Evolutionary conservation across 1,140 invertebrate species (phyloP).

Genomic region (Battus philenor): DNA sequence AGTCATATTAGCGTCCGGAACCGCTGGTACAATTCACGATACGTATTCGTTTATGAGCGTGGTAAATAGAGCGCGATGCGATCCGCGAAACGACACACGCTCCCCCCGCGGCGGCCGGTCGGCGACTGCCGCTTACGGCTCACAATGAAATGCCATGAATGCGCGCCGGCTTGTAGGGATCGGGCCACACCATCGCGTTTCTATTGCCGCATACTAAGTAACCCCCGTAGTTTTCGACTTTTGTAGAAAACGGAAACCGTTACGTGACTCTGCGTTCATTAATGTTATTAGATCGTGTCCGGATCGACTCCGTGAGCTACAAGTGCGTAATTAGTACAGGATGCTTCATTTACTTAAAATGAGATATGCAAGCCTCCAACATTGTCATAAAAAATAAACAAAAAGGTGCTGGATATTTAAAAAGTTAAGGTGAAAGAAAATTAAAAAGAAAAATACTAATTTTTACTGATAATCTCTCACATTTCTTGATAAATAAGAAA

Average conservation of each 20-base stretch:
- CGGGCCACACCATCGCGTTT: conserved; percentile 50
- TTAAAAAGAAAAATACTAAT: too few species aligned
- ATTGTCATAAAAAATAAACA: too few species aligned
- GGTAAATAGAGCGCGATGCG: conserved; percentile 46
- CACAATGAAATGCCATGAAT: conserved; percentile 60
- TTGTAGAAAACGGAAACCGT: conserved; percentile 61
- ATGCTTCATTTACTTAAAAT: background rate
- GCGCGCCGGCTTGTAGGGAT: conserved; percentile 44
- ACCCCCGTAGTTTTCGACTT: conserved; percentile 59
- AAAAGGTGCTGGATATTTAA: too few species aligned
- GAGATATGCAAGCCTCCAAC: too few species aligned
- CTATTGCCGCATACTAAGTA: conserved; percentile 64
- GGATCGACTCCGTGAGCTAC: conserved; percentile 2
- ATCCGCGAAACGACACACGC: conserved; percentile 25
- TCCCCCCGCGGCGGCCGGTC: conserved; percentile 57
- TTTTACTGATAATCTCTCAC: too few species aligned
- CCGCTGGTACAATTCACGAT: conserved; percentile 38
- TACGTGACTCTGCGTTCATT: conserved; percentile 50
- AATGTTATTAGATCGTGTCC: conserved; percentile 32
- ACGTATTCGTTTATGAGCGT: conserved; percentile 43
- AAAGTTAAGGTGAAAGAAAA: too few species aligned
- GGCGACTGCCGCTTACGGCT: conserved; percentile 55
- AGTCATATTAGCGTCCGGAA: conserved; percentile 49
- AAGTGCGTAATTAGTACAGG: background rate
- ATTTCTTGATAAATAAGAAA: too few species aligned